A percentile compares a stretch with the other conserved stretches of the same genome.
Evolutionary conservation across 2,113 vertebrate species (phyloP).

Genomic region (Fregata magnificens): DNA sequence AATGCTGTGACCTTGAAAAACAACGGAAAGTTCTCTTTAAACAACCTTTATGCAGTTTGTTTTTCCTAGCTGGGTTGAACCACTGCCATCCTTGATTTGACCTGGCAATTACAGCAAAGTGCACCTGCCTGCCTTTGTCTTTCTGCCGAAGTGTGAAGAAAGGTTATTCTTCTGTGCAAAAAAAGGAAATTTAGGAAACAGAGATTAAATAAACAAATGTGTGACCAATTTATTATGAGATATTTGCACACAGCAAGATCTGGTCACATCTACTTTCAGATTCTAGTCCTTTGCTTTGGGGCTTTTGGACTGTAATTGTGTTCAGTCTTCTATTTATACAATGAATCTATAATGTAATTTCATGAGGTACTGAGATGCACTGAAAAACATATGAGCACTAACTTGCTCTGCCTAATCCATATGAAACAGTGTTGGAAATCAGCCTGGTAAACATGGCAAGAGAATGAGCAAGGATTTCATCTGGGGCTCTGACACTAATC

Average conservation of each 20-base stretch:
- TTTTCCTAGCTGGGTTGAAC: not conserved
- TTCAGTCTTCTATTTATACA: constrained; percentile 74
- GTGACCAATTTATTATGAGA: constrained; percentile 32
- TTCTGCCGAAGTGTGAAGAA: not conserved
- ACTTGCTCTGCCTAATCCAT: constrained; percentile 73
- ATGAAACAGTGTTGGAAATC: constrained; percentile 76
- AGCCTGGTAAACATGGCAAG: constrained; percentile 56
- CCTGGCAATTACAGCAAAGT: not conserved
- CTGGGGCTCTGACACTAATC: constrained; percentile 43
- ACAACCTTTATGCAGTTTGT: not conserved
- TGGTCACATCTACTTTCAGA: constrained; percentile 10
- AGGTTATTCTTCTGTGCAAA: not conserved
- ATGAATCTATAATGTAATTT: constrained; percentile 85
- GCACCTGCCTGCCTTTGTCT: not conserved
- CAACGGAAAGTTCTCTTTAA: not conserved
- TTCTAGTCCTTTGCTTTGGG: not conserved
- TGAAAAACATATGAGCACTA: constrained; percentile 59
- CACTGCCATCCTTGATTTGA: not conserved
- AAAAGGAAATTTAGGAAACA: constrained; percentile 21
- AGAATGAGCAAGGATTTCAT: constrained; percentile 31
- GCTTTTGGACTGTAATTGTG: constrained; percentile 57
- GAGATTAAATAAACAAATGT: constrained; percentile 55
- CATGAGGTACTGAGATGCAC: constrained; percentile 73
- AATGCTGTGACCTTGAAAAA: not conserved
- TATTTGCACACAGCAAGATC: constrained; percentile 16